Percentiles rank a stretch among this genome's conserved stretches.
Evolutionary conservation across 2,113 vertebrate genomes (phyloP).

Genomic region (Lasiurus borealis): DNA sequence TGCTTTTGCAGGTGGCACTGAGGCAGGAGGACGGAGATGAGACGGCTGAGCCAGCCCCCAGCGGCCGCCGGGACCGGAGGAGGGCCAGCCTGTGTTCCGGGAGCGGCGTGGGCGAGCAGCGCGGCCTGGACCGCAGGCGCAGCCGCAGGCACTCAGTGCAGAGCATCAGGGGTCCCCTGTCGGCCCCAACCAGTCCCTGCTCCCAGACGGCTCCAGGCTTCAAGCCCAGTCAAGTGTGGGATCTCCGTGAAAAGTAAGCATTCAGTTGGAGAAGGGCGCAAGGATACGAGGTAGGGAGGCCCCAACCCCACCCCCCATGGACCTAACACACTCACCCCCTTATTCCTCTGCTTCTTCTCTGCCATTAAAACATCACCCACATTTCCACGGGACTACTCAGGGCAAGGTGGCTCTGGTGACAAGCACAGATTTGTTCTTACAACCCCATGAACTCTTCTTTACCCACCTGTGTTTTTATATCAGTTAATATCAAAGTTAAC

Average conservation of each 20-base stretch:
- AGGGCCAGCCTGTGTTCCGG: slow-evolving; percentile 91
- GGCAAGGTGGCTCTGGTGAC: neutral
- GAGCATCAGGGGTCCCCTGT: slow-evolving; percentile 88
- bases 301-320: rapidly evolving
- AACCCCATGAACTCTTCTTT: neutral
- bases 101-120: slow-evolving; percentile 82
- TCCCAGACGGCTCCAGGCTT: slow-evolving; percentile 82
- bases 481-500: neutral
- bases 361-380: neutral
- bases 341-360: neutral
- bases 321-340: rapidly evolving
- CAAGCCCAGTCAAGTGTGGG: slow-evolving; percentile 86
- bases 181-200: slow-evolving; percentile 92
- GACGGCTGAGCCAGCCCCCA: slow-evolving; percentile 88
- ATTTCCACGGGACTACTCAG: neutral
- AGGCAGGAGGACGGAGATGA: slow-evolving; percentile 95
- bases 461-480: neutral
- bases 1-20: slow-evolving; percentile 89
- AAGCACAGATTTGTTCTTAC: neutral
- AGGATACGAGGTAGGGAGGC: neutral
- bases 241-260: slow-evolving; percentile 94
- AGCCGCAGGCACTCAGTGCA: slow-evolving; percentile 97
- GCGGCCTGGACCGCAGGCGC: slow-evolving; percentile 93
- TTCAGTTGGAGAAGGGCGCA: neutral
- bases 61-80: slow-evolving; percentile 91